Percentiles rank a stretch among this genome's conserved stretches.
These are phyloP conservation scores for Notocelia uddmanniana DNA, from an alignment of 2,888 invertebrate species.

Conservation along the genomic window DNA sequence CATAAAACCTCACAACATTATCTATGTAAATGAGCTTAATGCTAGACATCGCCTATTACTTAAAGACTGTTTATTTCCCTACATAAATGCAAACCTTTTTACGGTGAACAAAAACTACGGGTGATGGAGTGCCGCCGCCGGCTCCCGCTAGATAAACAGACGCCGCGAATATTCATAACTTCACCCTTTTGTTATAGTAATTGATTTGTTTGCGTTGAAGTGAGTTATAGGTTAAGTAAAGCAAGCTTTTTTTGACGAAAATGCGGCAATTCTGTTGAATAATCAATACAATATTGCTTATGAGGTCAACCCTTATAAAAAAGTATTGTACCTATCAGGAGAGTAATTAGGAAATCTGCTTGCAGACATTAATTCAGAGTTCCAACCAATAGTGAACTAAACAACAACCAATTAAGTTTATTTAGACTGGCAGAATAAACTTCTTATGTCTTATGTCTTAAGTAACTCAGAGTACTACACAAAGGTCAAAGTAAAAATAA, in stretches of 20 bases:
- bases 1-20: constrained; percentile 3
- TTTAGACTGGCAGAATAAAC: no score
- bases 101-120: constrained; percentile 12
- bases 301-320: background rate
- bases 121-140: constrained; percentile 3
- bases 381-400: no score
- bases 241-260: background rate
- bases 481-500: no score
- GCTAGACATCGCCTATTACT: constrained; percentile 9
- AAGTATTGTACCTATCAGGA: no score
- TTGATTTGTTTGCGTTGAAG: constrained; percentile 13
- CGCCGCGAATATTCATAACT: constrained; percentile 21
- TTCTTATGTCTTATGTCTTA: no score
- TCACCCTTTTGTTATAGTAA: background rate
- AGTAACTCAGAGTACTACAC: no score
- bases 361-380: background rate
- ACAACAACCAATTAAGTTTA: no score
- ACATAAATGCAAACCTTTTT: background rate
- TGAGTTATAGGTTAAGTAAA: constrained; percentile 2
- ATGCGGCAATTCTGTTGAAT: background rate
- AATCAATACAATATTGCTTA: background rate
- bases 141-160: background rate
- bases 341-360: background rate
- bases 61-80: constrained; percentile 1
- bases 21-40: constrained; percentile 10